phyloP scores from a whole-genome alignment of 1,140 invertebrate species.

The Luehdorfia chinensis region DNA sequence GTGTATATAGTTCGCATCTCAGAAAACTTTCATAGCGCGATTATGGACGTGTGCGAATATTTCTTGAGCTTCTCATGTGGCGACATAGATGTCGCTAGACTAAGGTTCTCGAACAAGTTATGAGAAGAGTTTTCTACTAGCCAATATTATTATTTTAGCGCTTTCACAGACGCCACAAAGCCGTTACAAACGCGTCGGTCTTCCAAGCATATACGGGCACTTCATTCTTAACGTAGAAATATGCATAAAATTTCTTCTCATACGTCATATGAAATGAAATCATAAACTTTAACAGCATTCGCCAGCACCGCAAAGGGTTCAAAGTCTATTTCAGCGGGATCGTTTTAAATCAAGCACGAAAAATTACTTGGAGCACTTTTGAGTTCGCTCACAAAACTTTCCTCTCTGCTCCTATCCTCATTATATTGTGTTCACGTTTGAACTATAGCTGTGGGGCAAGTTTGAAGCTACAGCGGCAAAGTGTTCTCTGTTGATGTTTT shows the following conservation, averaged over 20 bases:
- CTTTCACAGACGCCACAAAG: neutral
- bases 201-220: neutral
- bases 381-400: slow-evolving; percentile 60
- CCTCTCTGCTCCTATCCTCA: slow-evolving; percentile 58
- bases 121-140: no score
- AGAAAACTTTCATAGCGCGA: no score
- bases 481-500: no score
- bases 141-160: neutral
- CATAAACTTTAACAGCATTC: slow-evolving; percentile 22
- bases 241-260: slow-evolving; percentile 10
- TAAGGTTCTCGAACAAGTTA: no score
- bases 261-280: slow-evolving; percentile 9
- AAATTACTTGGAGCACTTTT: slow-evolving; percentile 69
- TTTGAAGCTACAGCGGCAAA: neutral
- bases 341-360: slow-evolving; percentile 69
- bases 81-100: no score
- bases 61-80: no score
- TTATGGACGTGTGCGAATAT: no score
- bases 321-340: slow-evolving; percentile 54
- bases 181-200: neutral
- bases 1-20: no score
- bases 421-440: slow-evolving; percentile 73
- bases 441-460: slow-evolving; percentile 19
- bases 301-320: slow-evolving; percentile 44
- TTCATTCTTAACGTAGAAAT: neutral